Evolutionary conservation across 2,888 invertebrate species (phyloP), one percentile per base, ranked within the genome.

Genomic region (Sicus ferrugineus): DNA sequence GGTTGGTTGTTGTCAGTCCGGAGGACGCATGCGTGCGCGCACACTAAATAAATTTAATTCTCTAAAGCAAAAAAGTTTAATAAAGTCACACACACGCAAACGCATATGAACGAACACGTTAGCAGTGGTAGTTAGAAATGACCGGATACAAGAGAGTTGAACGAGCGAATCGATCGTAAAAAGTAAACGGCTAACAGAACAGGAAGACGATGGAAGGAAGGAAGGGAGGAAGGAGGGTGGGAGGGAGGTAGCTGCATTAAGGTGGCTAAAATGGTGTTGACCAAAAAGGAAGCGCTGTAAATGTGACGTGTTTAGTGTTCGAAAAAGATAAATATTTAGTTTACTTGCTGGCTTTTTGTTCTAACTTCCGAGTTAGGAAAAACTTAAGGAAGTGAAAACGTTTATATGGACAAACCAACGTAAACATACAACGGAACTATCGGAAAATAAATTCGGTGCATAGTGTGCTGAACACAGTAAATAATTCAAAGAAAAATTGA

Each of bases 321-420:
- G 7, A 23, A 26, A 54, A 54, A 23, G 7, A 6, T 54, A 5
- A 14, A 7, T 19, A 54, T 26, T 11, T 54, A 19, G 23, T 52
- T 52, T 52, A 21, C 7, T 59, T 59, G 31, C 5, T 34, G 21
- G 6, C 9, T 6, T 59, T 59, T 2, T 19, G 28, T 46, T 46
- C 23, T 28, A 46, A 23, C 26, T 3, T 42, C 3, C 16, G 11
- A 54, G 26, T 28, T 28, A 9, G 14, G 23, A 54, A 21, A 67
- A 67, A 58, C 30, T 59, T 46, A 58, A 67, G 67, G 67, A 67
- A 67, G 46, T 59, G 50, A 48, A 59, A 31, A 58, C 54, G 23
- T 28, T 54, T 54, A 42, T 54, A 26, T 54, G 26, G 26, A 26
- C 7, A 26, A 3, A 28, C 23, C 1, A 28, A 14, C 23, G 14